Percentiles rank a stretch among this genome's conserved stretches.
Evolutionary conservation across 2,797 vertebrate genomes (phyloP).

Genomic region (Psittacula echo): DNA sequence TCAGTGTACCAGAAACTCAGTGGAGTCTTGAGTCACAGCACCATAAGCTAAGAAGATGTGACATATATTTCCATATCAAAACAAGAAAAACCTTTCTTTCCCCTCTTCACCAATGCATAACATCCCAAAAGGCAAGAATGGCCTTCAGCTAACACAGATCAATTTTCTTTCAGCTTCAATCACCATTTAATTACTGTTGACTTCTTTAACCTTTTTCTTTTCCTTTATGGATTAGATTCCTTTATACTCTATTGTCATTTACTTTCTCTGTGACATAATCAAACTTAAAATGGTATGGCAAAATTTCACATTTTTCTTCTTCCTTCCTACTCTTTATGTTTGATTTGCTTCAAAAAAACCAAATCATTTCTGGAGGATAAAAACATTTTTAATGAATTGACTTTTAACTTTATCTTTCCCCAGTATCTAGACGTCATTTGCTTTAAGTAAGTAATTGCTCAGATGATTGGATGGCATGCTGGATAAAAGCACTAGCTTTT

Average conservation of each 20-base stretch:
- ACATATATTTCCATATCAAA: conserved; percentile 76
- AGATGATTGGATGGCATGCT: conserved; percentile 15
- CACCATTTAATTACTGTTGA: conserved; percentile 79
- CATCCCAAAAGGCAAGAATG: conserved; percentile 77
- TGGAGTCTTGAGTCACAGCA: conserved; percentile 65
- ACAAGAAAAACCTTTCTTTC: conserved; percentile 73
- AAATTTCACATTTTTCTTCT: conserved; percentile 62
- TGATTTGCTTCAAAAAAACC: conserved; percentile 65
- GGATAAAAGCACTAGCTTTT: conserved; percentile 35
- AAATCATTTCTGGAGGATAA: conserved; percentile 58
- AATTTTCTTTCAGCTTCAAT: conserved; percentile 77
- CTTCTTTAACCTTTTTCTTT: conserved; percentile 78
- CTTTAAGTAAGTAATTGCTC: conserved; percentile 57
- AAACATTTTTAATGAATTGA: conserved; percentile 59
- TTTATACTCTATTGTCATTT: conserved; percentile 68
- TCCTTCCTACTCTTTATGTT: conserved; percentile 54
- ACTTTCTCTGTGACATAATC: conserved; percentile 71
- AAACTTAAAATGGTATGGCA: conserved; percentile 74
- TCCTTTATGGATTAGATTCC: conserved; percentile 74
- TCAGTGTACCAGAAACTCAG: conserved; percentile 55
- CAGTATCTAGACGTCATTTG: conserved; percentile 21
- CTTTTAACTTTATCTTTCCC: conserved; percentile 55
- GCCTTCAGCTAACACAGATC: conserved; percentile 77
- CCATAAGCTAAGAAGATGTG: conserved; percentile 70
- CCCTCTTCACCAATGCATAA: conserved; percentile 67